A percentile compares a stretch with the other conserved stretches of the same genome.
Conservation (phyloP, 2,888 invertebrate species). For the Agrochola lychnidis region DNA sequence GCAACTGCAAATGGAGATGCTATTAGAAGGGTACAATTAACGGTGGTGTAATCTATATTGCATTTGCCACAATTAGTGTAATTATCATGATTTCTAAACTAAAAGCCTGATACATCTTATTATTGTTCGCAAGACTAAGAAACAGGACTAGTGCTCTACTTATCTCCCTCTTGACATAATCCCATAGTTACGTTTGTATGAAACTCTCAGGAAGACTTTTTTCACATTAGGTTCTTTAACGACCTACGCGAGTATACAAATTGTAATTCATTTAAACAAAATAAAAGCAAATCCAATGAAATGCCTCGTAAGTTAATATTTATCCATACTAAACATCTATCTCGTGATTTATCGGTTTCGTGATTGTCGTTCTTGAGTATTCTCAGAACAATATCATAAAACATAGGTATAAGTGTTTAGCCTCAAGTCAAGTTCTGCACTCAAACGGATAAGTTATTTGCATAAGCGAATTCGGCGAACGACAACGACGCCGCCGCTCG, state of each 20-base stretch:
- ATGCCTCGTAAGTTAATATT: constrained; percentile 1
- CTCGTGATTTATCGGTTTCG: constrained; percentile 66
- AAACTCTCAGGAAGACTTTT: not conserved
- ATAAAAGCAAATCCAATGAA: constrained; percentile 4
- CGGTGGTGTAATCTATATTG: not conserved
- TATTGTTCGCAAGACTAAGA: not conserved
- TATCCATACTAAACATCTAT: constrained; percentile 62
- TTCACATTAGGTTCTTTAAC: no score
- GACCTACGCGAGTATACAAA: not conserved
- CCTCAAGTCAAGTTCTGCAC: constrained; percentile 74
- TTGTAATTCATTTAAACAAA: not conserved
- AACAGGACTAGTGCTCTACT: not conserved
- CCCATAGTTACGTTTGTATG: not conserved
- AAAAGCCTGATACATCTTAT: not conserved
- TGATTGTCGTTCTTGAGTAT: constrained; percentile 68
- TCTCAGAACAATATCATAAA: constrained; percentile 75
- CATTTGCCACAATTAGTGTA: not conserved
- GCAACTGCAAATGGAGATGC: not conserved
- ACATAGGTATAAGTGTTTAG: constrained; percentile 73
- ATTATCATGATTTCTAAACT: constrained; percentile 7
- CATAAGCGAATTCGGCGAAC: constrained; percentile 80
- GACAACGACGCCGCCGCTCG: constrained; percentile 64
- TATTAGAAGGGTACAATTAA: not conserved
- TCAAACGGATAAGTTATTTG: constrained; percentile 75
- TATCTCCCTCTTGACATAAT: not conserved